A percentile compares a stretch with the other conserved stretches of the same genome.
Evolutionary conservation across 2,797 vertebrate species (phyloP).

Genomic region (Pangasius mekongensis): DNA sequence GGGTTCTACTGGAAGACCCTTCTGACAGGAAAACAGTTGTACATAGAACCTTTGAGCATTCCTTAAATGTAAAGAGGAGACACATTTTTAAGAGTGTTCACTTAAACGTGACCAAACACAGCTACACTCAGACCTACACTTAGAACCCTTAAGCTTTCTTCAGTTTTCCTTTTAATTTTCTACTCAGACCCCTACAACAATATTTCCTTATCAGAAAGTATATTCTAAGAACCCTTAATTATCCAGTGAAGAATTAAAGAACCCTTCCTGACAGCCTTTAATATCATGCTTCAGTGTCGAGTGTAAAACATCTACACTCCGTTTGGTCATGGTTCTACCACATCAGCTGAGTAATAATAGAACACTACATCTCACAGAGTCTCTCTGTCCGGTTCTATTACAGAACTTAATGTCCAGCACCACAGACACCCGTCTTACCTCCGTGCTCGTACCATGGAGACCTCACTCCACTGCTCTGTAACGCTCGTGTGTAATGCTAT

Average conservation of each 20-base stretch:
- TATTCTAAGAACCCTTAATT: neutral
- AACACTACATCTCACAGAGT: neutral
- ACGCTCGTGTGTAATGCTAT: neutral
- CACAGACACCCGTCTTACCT: neutral
- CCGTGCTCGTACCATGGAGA: neutral
- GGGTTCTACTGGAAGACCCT: too few relatives aligned
- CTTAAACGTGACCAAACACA: neutral
- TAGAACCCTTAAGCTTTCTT: neutral
- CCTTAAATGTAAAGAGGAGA: too few relatives aligned
- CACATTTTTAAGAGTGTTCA: too few relatives aligned
- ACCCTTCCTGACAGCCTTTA: neutral
- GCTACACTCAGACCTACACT: too few relatives aligned
- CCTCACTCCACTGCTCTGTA: neutral
- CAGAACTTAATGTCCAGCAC: neutral
- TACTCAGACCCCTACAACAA: neutral
- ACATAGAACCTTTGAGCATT: too few relatives aligned
- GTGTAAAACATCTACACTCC: neutral
- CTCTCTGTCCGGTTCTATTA: neutral
- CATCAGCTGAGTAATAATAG: neutral
- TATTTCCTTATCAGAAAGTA: neutral
- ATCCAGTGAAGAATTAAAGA: neutral
- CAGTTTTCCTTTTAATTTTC: neutral
- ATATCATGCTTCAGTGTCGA: neutral
- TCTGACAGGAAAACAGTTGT: too few relatives aligned
- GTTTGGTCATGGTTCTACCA: neutral